phyloP scores from a whole-genome alignment of 2,888 invertebrate species.

The Catocala fraxini region DNA sequence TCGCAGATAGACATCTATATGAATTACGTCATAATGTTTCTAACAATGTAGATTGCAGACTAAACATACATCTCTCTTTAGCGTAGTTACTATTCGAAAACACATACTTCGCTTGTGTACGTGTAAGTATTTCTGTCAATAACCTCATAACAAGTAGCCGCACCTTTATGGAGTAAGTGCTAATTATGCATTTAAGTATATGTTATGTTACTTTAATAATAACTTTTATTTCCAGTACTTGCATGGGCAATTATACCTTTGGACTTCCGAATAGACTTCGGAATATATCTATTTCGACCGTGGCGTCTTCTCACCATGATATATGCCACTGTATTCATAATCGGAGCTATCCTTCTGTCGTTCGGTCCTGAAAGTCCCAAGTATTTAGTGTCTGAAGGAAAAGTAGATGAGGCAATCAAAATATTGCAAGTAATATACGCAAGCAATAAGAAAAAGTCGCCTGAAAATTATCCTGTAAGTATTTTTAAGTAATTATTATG shows the following conservation, averaged over 20 bases:
- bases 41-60: too few relatives aligned
- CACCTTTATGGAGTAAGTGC: too few relatives aligned
- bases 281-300: constrained; percentile 88
- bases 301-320: constrained; percentile 92
- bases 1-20: too few relatives aligned
- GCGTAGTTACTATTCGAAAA: too few relatives aligned
- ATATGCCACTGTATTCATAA: constrained; percentile 88
- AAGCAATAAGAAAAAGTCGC: constrained; percentile 70
- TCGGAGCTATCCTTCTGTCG: constrained; percentile 85
- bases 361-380: constrained; percentile 93
- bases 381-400: constrained; percentile 90
- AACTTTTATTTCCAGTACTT: constrained; percentile 78
- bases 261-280: constrained; percentile 75
- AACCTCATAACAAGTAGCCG: too few relatives aligned
- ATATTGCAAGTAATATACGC: constrained; percentile 89
- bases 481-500: neutral
- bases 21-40: too few relatives aligned
- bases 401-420: constrained; percentile 88
- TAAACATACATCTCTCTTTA: too few relatives aligned
- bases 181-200: too few relatives aligned
- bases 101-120: too few relatives aligned
- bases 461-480: constrained; percentile 83
- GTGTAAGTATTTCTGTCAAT: too few relatives aligned
- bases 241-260: constrained; percentile 91
- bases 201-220: too few relatives aligned